Percentiles rank a stretch among this genome's conserved stretches.
Evolutionary conservation across 2,113 vertebrate genomes (phyloP).

Genomic region (Leuciscus idus): DNA sequence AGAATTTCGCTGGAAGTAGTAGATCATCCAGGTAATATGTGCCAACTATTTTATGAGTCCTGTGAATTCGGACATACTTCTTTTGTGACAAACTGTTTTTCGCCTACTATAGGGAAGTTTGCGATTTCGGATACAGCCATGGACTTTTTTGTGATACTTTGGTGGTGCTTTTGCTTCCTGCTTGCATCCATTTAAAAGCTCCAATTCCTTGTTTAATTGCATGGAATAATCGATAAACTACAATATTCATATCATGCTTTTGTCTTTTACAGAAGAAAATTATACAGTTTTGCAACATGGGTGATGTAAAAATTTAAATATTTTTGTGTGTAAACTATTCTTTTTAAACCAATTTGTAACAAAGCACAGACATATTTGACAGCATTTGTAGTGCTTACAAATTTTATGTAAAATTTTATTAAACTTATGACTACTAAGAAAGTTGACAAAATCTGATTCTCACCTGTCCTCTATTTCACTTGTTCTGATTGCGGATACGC

Average conservation of each 20-base stretch:
- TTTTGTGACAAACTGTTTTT: too few relatives aligned
- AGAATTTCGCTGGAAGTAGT: too few relatives aligned
- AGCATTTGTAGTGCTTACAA: background rate
- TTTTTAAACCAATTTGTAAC: background rate
- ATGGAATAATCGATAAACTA: background rate
- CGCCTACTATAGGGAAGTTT: too few relatives aligned
- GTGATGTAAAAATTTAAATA: background rate
- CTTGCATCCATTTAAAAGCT: background rate
- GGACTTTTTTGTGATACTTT: background rate
- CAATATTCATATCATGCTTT: background rate
- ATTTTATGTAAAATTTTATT: too few relatives aligned
- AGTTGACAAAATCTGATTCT: background rate
- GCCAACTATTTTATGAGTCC: too few relatives aligned
- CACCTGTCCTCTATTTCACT: slow-evolving; percentile 75
- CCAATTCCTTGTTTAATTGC: background rate
- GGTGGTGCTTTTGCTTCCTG: background rate
- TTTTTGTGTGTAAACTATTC: background rate
- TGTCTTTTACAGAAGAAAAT: background rate
- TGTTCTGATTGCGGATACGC: slow-evolving; percentile 99
- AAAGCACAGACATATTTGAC: background rate
- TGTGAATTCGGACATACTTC: too few relatives aligned
- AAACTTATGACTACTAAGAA: background rate
- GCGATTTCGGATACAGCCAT: too few relatives aligned
- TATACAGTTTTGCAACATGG: background rate
- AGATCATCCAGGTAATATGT: too few relatives aligned